Evolutionary conservation across 1,140 invertebrate genomes (phyloP).

Genomic region (Trypoxylus dichotomus): DNA sequence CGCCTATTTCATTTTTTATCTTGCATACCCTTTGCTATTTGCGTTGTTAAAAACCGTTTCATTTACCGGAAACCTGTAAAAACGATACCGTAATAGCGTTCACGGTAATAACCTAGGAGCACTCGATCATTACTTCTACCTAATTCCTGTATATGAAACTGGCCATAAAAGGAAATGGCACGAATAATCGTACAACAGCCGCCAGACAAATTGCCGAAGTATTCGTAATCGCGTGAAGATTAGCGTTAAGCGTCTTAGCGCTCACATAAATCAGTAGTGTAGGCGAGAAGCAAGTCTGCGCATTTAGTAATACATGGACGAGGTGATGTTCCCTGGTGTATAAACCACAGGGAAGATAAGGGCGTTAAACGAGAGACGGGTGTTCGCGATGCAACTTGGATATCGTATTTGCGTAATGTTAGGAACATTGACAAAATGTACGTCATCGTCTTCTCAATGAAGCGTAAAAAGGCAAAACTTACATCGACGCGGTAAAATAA

Average conservation of each 20-base stretch:
- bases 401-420: not conserved
- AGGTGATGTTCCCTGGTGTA: not conserved
- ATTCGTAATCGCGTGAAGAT: conserved; percentile 15
- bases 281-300: not conserved
- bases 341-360: not conserved
- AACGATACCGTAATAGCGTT: not conserved
- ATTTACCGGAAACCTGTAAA: not conserved
- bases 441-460: not conserved
- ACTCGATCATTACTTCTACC: not conserved
- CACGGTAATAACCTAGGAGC: not conserved
- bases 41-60: not conserved
- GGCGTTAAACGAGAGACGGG: not conserved
- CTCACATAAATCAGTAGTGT: not conserved
- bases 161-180: not conserved
- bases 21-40: too few species aligned
- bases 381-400: not conserved
- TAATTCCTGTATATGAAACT: not conserved
- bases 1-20: too few species aligned
- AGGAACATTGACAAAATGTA: not conserved
- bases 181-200: not conserved
- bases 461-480: not conserved
- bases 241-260: not conserved
- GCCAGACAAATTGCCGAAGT: conserved; percentile 12
- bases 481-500: not conserved
- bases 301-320: not conserved